Evolutionary conservation across 2,888 invertebrate genomes (phyloP).

Genomic region (Omphaloscelis lunosa): DNA sequence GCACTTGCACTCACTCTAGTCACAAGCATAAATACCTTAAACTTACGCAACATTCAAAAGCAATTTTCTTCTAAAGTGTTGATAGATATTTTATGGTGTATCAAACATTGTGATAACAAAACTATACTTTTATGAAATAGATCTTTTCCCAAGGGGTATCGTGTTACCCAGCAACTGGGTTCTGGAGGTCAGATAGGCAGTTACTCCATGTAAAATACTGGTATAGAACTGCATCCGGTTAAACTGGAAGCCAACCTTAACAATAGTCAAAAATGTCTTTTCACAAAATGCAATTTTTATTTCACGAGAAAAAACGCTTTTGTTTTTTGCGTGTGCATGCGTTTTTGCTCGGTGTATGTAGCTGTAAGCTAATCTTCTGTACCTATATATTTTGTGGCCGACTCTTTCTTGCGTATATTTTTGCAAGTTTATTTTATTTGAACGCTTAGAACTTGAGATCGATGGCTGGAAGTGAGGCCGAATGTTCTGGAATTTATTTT

Average conservation of each 20-base stretch:
- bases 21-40: neutral
- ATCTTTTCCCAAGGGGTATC: no score
- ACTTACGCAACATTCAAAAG: neutral
- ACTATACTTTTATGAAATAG: no score
- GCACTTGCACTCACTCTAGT: neutral
- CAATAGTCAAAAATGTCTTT: no score
- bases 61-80: neutral
- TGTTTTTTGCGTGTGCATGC: neutral
- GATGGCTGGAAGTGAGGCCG: constrained; percentile 31
- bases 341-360: neutral
- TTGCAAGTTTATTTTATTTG: constrained; percentile 54
- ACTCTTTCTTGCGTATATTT: constrained; percentile 45
- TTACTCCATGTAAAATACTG: no score
- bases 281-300: neutral
- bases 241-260: no score
- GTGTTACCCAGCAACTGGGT: no score
- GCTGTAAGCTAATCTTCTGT: neutral
- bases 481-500: constrained; percentile 32
- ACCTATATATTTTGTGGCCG: neutral
- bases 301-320: neutral
- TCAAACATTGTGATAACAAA: no score
- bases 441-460: constrained; percentile 39
- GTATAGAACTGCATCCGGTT: no score
- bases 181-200: no score
- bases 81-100: no score